Base-by-base conservation (phyloP, 1,140 invertebrate species). In the Vanessa atalanta region DNA sequence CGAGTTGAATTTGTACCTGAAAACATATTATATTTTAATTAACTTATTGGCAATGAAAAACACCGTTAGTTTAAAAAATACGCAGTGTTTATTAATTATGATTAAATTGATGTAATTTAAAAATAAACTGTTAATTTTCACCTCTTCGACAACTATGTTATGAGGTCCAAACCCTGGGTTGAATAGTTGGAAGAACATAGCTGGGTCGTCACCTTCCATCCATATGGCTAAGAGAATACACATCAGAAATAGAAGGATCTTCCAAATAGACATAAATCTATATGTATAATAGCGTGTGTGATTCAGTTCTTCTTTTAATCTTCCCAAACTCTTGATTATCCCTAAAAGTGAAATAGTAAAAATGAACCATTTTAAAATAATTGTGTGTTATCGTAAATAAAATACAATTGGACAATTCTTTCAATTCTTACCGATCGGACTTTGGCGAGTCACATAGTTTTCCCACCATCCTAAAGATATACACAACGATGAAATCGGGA, bases 381-480 rank as follows among this genome's bases (percentile, higher is more conserved):
- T 50, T 23, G 20, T 31, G 9, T 11, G 47, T 65, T 69, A 31
- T 31, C 26, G 26, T 64, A 76, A 63, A 23, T 51, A 37, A 37
- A 64, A 64, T 16, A 26, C 2, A 55, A 55, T 43, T 43, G 37
- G 6, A 55, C 20, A 20, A 7, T 16, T 14, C 13, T 57, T 12
- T 57, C 8, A 23, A 16, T 53, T 78, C 86, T 90, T 89, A 94
- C 96, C 94, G 72, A 98, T 94, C 0, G 96, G 95, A 76, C 97
- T 98, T 69, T 96, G 95, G 76, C 95, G 94, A 37, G 97, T 97
- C 0, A 98, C 97, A 85, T 97, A 99, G 93, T 99, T 99, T 92
- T 99, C 98, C 98, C 98, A 99, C 97, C 98, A 99, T 31, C 97
- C 96, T 43, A 97, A 95, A 4, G 98, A 99, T 53, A 98, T 96